Evolutionary conservation across 1,140 invertebrate genomes (phyloP), one percentile per base, ranked within the genome.

Genomic region (Magallana gigas): DNA sequence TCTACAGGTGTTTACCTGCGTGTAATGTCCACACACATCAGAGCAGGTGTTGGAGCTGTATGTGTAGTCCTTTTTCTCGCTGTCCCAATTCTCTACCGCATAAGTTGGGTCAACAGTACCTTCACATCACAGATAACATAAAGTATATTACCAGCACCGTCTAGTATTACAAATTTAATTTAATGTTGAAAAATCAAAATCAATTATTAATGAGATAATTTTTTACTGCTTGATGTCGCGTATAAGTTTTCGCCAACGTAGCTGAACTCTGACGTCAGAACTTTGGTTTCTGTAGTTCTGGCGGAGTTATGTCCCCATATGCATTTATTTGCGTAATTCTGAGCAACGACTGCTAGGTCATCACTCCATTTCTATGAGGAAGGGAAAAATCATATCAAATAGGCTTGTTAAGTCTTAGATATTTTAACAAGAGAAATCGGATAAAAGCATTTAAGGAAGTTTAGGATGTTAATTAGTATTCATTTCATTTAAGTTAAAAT

Each of bases 231-330:
- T 48, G 36, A 4, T 48, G 36, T 48, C 36, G 36, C 48, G 81
- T 64, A 84, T 3, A 89, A 11, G 57, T 89, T 89, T 76, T 89
- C 88, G 18, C 88, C 88, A 14, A 89, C 88, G 58, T 86, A 89
- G n/a, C 58, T 84, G 83, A 84, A 87, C 11, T 58, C 57, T 8
- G 56, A 64, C 5, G 82, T 62, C 81, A 57, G 16, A 11, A 3
- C 12, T 7, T 36, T 62, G 7, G 57, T 62, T 14, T 86, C 62
- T 12, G 85, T 84, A 7, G 85, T 84, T 60, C 88, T 80, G 5
- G 36, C 83, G 8, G 82, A 62, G 14, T 89, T 89, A 59, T 89
- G 88, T 9, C 57, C 56, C 82, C 82, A 89, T 7, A 89, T 82
- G 29, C 88, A 89, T 76, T 89, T 62, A 18, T 87, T 57, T 36